Conservation (phyloP, 1,140 invertebrate genomes). For the Meteorus sp. region DNA sequence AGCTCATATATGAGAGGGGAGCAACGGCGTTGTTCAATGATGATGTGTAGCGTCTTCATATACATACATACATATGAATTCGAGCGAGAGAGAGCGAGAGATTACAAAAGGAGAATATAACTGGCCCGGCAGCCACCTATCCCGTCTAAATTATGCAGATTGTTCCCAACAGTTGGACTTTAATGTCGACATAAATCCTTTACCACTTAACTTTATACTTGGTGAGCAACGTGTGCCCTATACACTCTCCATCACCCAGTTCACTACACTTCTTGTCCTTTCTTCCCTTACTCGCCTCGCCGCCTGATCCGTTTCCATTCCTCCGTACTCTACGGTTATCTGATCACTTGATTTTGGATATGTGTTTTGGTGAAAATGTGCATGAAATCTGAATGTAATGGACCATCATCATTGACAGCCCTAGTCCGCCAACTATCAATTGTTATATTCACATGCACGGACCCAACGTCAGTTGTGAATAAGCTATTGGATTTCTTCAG, state of each 20-base stretch:
- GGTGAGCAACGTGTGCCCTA: constrained; percentile 3
- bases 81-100: background rate
- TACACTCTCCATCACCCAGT: background rate
- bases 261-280: background rate
- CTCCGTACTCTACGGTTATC: too few relatives aligned
- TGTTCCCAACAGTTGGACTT: constrained; percentile 56
- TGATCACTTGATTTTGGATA: too few relatives aligned
- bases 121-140: constrained; percentile 1
- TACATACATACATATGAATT: too few relatives aligned
- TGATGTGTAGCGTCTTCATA: background rate
- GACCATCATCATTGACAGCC: too few relatives aligned
- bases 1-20: background rate
- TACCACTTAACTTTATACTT: constrained; percentile 56
- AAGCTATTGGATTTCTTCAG: background rate
- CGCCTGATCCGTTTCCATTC: too few relatives aligned
- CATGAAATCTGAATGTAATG: too few relatives aligned
- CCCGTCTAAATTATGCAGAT: constrained; percentile 52
- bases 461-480: too few relatives aligned
- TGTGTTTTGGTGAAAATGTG: too few relatives aligned
- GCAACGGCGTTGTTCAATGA: background rate
- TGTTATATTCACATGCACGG: too few relatives aligned
- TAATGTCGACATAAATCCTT: constrained; percentile 55
- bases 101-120: background rate
- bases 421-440: too few relatives aligned
- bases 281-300: background rate